phyloP scores from a whole-genome alignment of 1,140 invertebrate genomes.

The Sipha flava region DNA sequence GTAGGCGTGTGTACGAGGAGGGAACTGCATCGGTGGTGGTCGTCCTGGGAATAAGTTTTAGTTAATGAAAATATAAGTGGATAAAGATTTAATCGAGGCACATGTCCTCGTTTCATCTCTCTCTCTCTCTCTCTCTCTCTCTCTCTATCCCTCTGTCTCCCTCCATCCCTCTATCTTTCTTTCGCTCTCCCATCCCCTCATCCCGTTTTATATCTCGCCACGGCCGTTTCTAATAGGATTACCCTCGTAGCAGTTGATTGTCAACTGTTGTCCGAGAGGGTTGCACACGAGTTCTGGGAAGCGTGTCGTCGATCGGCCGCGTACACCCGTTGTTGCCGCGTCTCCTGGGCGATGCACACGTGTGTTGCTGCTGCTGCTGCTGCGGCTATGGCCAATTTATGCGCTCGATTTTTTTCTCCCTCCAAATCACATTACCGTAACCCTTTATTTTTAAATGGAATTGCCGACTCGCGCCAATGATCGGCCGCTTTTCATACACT shows the following conservation, averaged over 20 bases:
- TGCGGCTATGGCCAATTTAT: background rate
- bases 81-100: conserved; percentile 31
- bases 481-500: too few relatives aligned
- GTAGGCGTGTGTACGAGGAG: background rate
- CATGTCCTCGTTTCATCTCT: background rate
- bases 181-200: background rate
- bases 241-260: background rate
- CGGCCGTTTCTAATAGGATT: background rate
- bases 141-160: background rate
- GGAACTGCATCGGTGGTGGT: background rate
- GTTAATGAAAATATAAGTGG: conserved; percentile 33
- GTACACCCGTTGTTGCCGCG: too few relatives aligned
- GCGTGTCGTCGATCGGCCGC: too few relatives aligned
- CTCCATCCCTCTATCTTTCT: background rate
- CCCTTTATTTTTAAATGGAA: too few relatives aligned
- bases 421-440: too few relatives aligned
- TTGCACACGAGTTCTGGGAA: background rate
- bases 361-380: background rate
- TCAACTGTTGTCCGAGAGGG: background rate
- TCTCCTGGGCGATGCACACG: background rate
- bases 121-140: background rate
- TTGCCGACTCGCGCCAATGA: too few relatives aligned
- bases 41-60: conserved; percentile 31
- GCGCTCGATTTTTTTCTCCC: background rate
- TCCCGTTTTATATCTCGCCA: too few relatives aligned